These are phyloP conservation scores for Carcinoscorpius rotundicauda DNA, from an alignment of 1,140 invertebrate species.

Conservation along the genomic window DNA sequence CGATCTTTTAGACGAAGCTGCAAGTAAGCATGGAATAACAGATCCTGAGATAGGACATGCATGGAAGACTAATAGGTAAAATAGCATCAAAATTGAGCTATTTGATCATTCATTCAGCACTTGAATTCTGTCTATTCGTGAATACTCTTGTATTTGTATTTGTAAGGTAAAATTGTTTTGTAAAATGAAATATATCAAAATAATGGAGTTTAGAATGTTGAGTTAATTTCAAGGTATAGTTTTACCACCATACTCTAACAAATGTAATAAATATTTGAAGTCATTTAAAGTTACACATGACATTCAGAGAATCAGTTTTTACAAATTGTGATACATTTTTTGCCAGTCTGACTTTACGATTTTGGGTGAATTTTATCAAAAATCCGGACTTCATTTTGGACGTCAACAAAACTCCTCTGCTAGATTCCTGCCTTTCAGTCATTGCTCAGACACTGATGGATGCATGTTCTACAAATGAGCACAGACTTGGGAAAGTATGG, in stretches of 20 bases:
- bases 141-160: too few species aligned
- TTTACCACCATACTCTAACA: too few species aligned
- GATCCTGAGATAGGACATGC: slow-evolving; percentile 85
- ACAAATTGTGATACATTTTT: too few species aligned
- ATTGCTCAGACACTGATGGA: slow-evolving; percentile 96
- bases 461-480: slow-evolving; percentile 76
- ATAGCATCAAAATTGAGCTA: neutral
- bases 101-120: too few species aligned
- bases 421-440: slow-evolving; percentile 83
- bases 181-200: too few species aligned
- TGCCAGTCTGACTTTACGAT: slow-evolving; percentile 62
- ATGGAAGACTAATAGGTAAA: slow-evolving; percentile 79
- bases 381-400: slow-evolving; percentile 96
- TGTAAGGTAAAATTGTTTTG: too few species aligned
- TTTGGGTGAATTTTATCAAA: slow-evolving; percentile 95
- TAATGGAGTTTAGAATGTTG: too few species aligned
- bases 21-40: slow-evolving; percentile 63
- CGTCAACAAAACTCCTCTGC: slow-evolving; percentile 79
- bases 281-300: too few species aligned
- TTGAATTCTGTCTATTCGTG: too few species aligned
- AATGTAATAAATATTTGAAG: too few species aligned
- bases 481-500: slow-evolving; percentile 60
- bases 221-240: too few species aligned
- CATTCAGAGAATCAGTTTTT: too few species aligned
- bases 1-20: slow-evolving; percentile 84